Conservation (phyloP, 2,797 vertebrate species). For the Leuciscus waleckii region DNA sequence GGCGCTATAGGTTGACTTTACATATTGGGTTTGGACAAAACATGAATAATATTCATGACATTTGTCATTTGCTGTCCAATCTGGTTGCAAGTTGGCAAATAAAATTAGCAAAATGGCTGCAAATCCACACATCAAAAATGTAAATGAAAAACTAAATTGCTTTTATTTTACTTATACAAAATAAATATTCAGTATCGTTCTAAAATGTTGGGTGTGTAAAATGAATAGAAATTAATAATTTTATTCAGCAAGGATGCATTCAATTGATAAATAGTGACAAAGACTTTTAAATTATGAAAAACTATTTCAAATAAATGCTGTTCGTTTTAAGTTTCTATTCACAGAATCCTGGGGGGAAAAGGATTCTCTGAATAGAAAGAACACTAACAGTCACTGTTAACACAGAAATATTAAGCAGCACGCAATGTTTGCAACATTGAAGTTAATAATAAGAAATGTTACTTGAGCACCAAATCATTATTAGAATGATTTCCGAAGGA, state of each 20-base stretch:
- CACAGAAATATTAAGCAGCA: background rate
- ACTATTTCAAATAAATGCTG: background rate
- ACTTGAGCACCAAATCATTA: background rate
- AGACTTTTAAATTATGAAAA: background rate
- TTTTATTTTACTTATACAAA: too few species aligned
- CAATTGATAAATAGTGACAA: background rate
- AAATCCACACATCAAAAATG: background rate
- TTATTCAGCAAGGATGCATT: background rate
- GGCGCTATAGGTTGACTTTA: background rate
- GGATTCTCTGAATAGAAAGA: too few species aligned
- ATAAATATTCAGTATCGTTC: too few species aligned
- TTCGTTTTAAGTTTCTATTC: background rate
- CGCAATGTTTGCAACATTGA: background rate
- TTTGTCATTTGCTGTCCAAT: background rate
- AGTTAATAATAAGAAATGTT: too few species aligned
- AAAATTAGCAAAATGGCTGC: background rate
- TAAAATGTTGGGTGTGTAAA: too few species aligned
- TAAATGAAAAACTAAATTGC: background rate
- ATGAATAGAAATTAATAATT: too few species aligned
- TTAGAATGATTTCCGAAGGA: background rate
- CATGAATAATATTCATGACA: background rate
- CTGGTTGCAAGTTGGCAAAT: background rate
- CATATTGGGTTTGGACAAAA: background rate
- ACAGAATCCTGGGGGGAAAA: too few species aligned
- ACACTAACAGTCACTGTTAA: background rate